A percentile compares a stretch with the other conserved stretches of the same genome.
These are phyloP conservation scores for Hirtodrosophila alboralis DNA, from an alignment of 2,888 invertebrate species.

Conservation along the genomic window DNA sequence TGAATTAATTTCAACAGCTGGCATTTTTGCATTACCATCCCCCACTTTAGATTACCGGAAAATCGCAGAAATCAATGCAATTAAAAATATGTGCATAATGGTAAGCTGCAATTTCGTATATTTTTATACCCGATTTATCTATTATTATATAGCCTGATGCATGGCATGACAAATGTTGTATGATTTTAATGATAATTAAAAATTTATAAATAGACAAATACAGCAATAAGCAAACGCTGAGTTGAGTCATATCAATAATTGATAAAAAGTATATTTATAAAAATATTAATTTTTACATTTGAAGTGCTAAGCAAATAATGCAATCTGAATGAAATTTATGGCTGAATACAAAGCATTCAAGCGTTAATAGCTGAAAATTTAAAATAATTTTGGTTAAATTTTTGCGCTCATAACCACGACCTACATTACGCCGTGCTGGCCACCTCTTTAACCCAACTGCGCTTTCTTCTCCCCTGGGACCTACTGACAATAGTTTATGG, in stretches of 20 bases:
- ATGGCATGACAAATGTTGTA: constrained; percentile 18
- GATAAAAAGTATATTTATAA: constrained; percentile 10
- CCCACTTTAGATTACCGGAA: constrained; percentile 1
- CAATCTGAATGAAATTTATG: constrained; percentile 21
- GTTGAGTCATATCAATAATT: constrained; percentile 15
- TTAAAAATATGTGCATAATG: constrained; percentile 13
- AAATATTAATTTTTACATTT: constrained; percentile 12
- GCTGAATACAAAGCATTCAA: constrained; percentile 25
- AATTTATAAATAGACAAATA: constrained; percentile 40
- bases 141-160: constrained; percentile 18
- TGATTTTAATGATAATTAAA: constrained; percentile 47
- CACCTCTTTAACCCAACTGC: neutral
- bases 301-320: constrained; percentile 33
- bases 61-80: constrained; percentile 21
- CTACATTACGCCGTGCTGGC: constrained; percentile 53
- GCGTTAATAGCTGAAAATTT: constrained; percentile 27
- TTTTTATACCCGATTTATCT: constrained; percentile 23
- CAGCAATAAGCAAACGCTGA: neutral
- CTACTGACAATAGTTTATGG: constrained; percentile 75
- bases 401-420: constrained; percentile 49
- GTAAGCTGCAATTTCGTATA: constrained; percentile 1
- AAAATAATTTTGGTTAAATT: constrained; percentile 44
- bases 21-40: constrained; percentile 21
- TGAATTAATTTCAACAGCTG: constrained; percentile 64
- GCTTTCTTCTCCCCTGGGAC: constrained; percentile 16